Conservation (phyloP, 2,888 invertebrate genomes). For the Pomacea canaliculata region DNA sequence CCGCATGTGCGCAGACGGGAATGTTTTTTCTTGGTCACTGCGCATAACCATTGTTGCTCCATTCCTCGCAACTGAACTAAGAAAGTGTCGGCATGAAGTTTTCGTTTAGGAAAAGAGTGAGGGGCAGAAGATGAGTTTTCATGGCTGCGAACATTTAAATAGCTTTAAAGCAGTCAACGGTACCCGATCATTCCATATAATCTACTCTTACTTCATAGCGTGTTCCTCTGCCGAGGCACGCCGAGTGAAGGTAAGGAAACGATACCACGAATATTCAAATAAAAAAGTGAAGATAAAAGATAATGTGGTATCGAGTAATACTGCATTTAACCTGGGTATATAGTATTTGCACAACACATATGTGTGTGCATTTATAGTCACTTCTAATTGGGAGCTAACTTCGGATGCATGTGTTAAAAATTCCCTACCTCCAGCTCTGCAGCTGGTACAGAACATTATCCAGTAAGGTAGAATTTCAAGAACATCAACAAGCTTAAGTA, state of each 20-base stretch:
- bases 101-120: constrained; percentile 24
- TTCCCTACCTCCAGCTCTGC: no score
- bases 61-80: constrained; percentile 22
- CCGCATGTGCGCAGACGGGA: constrained; percentile 38
- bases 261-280: constrained; percentile 1
- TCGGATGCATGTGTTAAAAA: no score
- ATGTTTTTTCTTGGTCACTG: constrained; percentile 34
- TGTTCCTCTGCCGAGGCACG: constrained; percentile 85
- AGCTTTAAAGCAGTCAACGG: constrained; percentile 84
- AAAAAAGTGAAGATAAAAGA: no score
- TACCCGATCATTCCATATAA: constrained; percentile 80
- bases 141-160: constrained; percentile 85
- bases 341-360: no score
- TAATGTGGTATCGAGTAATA: no score
- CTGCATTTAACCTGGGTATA: no score
- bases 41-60: constrained; percentile 52
- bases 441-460: no score
- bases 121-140: constrained; percentile 80
- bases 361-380: no score
- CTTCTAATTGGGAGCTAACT: no score
- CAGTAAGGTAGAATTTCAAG: no score
- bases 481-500: no score
- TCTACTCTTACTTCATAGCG: constrained; percentile 86
- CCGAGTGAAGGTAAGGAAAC: constrained; percentile 81
- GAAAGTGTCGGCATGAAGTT: constrained; percentile 29